Percentiles rank a stretch among this genome's conserved stretches.
phyloP scores from a whole-genome alignment of 2,797 vertebrate genomes.

The Cossypha caffra region DNA sequence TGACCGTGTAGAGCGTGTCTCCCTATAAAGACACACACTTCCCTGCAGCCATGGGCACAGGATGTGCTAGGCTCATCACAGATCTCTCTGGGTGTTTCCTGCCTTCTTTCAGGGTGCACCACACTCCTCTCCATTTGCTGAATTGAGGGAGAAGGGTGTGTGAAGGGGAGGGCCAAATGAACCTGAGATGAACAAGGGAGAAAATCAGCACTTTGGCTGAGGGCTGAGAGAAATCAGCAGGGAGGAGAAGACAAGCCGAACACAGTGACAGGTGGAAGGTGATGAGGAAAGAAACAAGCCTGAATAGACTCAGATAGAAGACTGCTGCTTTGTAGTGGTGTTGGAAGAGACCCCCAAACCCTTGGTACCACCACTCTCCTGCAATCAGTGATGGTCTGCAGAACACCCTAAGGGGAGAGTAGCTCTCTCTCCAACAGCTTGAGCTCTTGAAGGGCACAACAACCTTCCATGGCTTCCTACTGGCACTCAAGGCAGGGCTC shows the following conservation, averaged over 20 bases:
- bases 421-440: not conserved
- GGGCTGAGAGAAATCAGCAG: not conserved
- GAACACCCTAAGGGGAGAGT: not conserved
- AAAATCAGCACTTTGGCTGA: not conserved
- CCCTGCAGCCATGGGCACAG: not conserved
- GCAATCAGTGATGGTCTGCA: not conserved
- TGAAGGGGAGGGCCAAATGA: not conserved
- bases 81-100: not conserved
- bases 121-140: not conserved
- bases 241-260: not conserved
- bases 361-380: not conserved
- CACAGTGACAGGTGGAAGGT: not conserved
- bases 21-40: not conserved
- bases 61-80: not conserved
- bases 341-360: not conserved
- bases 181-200: not conserved
- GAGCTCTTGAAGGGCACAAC: not conserved
- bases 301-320: not conserved
- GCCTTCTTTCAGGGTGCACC: not conserved
- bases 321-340: not conserved
- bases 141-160: not conserved
- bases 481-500: fast-evolving
- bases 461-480: not conserved
- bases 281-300: not conserved
- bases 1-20: fast-evolving